phyloP scores from a whole-genome alignment of 2,888 invertebrate species.

The Meteorus colon region DNA sequence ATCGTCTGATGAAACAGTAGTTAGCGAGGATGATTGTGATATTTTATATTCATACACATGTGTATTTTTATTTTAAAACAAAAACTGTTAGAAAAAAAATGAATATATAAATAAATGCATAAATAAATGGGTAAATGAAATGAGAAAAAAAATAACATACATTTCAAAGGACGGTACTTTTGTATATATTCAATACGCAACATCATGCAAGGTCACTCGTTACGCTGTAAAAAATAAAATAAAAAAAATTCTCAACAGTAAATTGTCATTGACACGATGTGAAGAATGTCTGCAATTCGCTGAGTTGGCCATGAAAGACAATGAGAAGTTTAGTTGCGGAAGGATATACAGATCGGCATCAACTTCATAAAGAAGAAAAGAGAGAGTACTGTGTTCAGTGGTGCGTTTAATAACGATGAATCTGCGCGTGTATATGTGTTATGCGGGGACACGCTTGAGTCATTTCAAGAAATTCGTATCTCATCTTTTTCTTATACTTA shows the following conservation, averaged over 20 bases:
- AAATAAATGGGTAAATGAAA: background rate
- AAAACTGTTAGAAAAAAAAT: background rate
- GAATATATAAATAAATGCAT: background rate
- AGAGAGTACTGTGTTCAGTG: conserved; percentile 46
- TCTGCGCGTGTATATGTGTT: conserved; percentile 26
- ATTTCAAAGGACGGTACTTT: background rate
- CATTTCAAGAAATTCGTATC: conserved; percentile 17
- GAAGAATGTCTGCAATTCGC: conserved; percentile 16
- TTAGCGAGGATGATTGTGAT: conserved; percentile 68
- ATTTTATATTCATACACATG: conserved; percentile 40
- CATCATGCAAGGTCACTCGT: conserved; percentile 16
- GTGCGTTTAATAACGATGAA: conserved; percentile 59
- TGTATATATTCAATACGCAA: background rate
- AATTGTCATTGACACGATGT: conserved; percentile 18
- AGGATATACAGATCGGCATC: conserved; percentile 41
- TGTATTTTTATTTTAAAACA: background rate
- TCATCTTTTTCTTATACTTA: background rate
- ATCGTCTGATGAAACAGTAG: conserved; percentile 72
- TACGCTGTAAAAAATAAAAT: background rate
- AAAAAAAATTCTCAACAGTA: background rate
- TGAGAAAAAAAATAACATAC: background rate
- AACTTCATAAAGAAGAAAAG: conserved; percentile 25
- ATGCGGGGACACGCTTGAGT: conserved; percentile 8
- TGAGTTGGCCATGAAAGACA: conserved; percentile 37
- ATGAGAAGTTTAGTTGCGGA: conserved; percentile 23